A percentile compares a stretch with the other conserved stretches of the same genome.
Evolutionary conservation across 2,797 vertebrate genomes (phyloP).

Genomic region (Aythya fuligula): DNA sequence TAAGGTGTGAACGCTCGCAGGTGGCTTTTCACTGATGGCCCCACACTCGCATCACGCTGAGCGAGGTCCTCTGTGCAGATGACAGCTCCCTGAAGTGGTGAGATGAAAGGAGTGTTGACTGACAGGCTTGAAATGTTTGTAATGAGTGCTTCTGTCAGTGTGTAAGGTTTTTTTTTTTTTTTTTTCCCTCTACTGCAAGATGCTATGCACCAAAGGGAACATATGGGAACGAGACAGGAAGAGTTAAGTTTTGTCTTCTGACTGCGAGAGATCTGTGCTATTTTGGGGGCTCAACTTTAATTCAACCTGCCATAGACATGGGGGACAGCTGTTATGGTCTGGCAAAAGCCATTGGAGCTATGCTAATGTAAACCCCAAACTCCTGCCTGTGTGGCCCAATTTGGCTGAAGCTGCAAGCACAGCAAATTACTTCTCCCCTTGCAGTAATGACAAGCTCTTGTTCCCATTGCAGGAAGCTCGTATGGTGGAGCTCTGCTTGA

Average conservation of each 20-base stretch:
- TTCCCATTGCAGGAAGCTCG: background rate
- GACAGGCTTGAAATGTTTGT: conserved; percentile 7
- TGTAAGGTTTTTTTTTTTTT: background rate
- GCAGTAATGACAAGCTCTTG: conserved; percentile 3
- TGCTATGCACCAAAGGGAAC: background rate
- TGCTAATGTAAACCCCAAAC: conserved; percentile 33
- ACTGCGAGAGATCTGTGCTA: conserved; percentile 9
- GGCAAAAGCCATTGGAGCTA: conserved; percentile 30
- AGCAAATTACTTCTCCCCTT: conserved; percentile 33
- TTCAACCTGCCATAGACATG: conserved; percentile 46
- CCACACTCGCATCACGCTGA: background rate
- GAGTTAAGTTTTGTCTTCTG: conserved; percentile 22
- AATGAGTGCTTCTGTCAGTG: background rate
- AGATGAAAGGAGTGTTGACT: conserved; percentile 21
- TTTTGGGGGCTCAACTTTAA: background rate
- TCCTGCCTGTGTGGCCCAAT: conserved; percentile 46
- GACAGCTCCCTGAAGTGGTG: background rate
- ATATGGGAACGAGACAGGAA: conserved; percentile 29
- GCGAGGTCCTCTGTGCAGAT: background rate
- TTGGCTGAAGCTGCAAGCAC: conserved; percentile 41
- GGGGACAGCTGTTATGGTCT: conserved; percentile 41
- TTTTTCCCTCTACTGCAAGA: background rate
- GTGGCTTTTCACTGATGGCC: background rate
- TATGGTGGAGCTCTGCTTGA: background rate
- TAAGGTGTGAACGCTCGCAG: background rate